A percentile compares a stretch with the other conserved stretches of the same genome.
Evolutionary conservation across 2,113 vertebrate species (phyloP).

Genomic region (Ifrita kowaldi): DNA sequence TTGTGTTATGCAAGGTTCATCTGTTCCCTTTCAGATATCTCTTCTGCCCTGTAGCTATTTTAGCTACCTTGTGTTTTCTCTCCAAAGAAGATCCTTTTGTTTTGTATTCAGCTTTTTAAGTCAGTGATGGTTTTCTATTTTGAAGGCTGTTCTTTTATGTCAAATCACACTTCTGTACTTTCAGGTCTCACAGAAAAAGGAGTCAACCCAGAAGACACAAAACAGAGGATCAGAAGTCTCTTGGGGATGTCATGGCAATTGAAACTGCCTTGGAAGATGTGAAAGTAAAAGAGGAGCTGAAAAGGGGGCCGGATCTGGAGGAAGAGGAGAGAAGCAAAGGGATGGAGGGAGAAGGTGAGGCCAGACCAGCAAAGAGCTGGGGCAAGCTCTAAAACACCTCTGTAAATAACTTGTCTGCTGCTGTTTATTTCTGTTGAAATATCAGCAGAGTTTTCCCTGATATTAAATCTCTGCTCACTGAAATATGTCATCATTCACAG

Average conservation of each 20-base stretch:
- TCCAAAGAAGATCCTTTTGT: neutral
- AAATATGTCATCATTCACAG: neutral
- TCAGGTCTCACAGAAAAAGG: constrained; percentile 87
- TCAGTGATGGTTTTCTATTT: neutral
- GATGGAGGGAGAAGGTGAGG: constrained; percentile 71
- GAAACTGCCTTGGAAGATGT: constrained; percentile 77
- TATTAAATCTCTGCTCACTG: neutral
- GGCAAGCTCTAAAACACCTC: neutral
- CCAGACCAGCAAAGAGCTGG: neutral
- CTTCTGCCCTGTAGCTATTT: neutral
- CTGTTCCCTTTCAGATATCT: constrained; percentile 37
- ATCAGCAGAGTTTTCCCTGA: neutral
- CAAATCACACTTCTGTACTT: neutral
- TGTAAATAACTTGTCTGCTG: neutral
- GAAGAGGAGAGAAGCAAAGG: constrained; percentile 71
- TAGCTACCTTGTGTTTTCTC: constrained; percentile 12
- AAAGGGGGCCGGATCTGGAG: constrained; percentile 50
- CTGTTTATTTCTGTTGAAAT: constrained; percentile 6
- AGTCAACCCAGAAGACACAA: constrained; percentile 87
- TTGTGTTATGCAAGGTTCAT: neutral
- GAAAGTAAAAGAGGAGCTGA: constrained; percentile 75
- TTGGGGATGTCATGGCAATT: constrained; percentile 77
- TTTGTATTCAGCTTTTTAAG: neutral
- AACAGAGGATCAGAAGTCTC: constrained; percentile 86
- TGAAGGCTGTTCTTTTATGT: neutral